These are phyloP conservation scores for Colletes latitarsis DNA, from an alignment of 1,140 invertebrate genomes.

Conservation along the genomic window DNA sequence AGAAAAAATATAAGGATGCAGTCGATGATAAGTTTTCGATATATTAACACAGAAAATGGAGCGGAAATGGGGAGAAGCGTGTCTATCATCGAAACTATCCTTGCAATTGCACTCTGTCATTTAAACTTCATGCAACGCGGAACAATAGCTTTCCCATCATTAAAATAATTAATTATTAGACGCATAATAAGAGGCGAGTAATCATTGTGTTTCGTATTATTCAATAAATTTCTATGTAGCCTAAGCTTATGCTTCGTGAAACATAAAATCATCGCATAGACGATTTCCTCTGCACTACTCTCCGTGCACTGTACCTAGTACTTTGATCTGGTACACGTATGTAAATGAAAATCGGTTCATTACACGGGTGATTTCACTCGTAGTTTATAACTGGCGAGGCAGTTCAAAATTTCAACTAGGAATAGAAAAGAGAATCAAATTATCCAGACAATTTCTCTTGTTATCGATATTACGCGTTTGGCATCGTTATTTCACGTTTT, in stretches of 20 bases:
- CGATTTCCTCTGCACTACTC: not conserved
- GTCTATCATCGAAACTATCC: constrained; percentile 19
- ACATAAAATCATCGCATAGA: not conserved
- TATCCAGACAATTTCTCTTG: not conserved
- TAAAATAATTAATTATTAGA: constrained; percentile 55
- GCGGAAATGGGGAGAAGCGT: constrained; percentile 39
- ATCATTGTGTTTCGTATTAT: not conserved
- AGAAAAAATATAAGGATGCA: not conserved
- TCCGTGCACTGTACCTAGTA: not conserved
- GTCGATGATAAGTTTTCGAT: constrained; percentile 27
- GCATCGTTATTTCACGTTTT: not conserved
- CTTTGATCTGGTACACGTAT: constrained; percentile 3
- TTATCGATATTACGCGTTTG: not conserved
- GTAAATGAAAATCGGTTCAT: constrained; percentile 33
- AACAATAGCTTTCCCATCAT: constrained; percentile 54
- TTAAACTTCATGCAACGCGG: constrained; percentile 18
- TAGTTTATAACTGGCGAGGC: not conserved
- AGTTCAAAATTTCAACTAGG: not conserved
- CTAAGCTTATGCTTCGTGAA: not conserved
- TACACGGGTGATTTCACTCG: constrained; percentile 28
- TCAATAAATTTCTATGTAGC: not conserved
- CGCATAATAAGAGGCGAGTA: not conserved
- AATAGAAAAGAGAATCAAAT: constrained; percentile 22
- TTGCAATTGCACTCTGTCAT: constrained; percentile 32
- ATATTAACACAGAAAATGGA: constrained; percentile 39